Base-by-base conservation (phyloP, 92 coral and sea anemone genomes). In the Epizoanthus stellaris region DNA sequence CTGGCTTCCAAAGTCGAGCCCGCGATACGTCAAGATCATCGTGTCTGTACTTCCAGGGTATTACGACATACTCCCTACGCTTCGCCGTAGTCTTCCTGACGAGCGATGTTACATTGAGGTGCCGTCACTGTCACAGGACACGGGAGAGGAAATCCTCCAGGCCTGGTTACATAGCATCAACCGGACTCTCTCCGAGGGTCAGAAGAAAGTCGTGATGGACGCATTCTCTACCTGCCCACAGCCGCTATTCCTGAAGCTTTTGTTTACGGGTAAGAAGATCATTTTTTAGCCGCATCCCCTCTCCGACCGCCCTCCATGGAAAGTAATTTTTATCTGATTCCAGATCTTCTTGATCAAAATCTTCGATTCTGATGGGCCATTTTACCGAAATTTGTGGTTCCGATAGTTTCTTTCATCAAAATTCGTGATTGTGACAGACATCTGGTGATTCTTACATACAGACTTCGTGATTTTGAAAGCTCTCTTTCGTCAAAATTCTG, bases 231-330 rank as follows among this genome's bases (percentile, higher is more conserved):
- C 77, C 69, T 94, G 98, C 53, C 95, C 98, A 11, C 98, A 94
- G 38, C 98, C 98, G 14, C 86, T 94, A 47, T 94, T 94, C 67
- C 85, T 94, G 14, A 94, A 94, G 82, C 89, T 94, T n/a, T 74
- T 94, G 61, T 94, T 89, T 70, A 89, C 82, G 59, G 82, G 82
- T 77, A 15, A 4, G 80, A 14, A 9, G 45, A 4, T 14, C 42
- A 34, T 43, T 1, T 66, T 17, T 4, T 34, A 16, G 5, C 73
- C n/a, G 11, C 21, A 9, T 14, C 36, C 36, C 36, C 36, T 30
- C 36, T 30, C 36, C 36, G 36, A 30, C 36, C 36, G 36, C 36
- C 36, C 36, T 30, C 36, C 36, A 30, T 30, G 36, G 36, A 30
- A 30, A 1, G 36, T 1, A 30, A 30, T 30, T 30, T 23, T 30